These are phyloP conservation scores for Bradypus variegatus DNA, from an alignment of 2,797 vertebrate species.

Conservation along the genomic window DNA sequence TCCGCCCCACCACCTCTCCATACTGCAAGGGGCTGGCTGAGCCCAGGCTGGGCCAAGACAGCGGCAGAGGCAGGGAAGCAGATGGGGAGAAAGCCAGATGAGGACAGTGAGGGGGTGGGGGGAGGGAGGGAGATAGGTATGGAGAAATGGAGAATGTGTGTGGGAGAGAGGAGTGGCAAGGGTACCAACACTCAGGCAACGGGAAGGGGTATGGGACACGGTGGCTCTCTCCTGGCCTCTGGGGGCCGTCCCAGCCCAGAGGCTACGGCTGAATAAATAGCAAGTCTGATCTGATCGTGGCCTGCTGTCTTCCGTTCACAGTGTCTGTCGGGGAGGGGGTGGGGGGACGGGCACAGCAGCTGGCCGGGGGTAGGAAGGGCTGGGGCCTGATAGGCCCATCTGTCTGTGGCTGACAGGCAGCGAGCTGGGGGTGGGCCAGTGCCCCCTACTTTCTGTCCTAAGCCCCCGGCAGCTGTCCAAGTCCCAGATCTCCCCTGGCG, in stretches of 20 bases:
- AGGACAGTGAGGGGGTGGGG: neutral
- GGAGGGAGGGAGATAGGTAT: constrained; percentile 4
- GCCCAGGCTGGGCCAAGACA: constrained; percentile 38
- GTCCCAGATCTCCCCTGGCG: constrained; percentile 50
- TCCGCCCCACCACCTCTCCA: neutral
- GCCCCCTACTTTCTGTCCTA: constrained; percentile 54
- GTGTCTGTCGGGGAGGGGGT: constrained; percentile 55
- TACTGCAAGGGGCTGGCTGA: neutral
- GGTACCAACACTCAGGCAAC: neutral
- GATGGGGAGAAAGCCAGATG: neutral
- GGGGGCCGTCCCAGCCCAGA: constrained; percentile 52
- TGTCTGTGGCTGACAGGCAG: constrained; percentile 49
- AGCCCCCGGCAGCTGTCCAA: constrained; percentile 44
- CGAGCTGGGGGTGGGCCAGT: constrained; percentile 20
- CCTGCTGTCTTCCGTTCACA: constrained; percentile 64
- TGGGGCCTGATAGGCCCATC: neutral
- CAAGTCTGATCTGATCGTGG: constrained; percentile 46
- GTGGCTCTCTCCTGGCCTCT: constrained; percentile 56
- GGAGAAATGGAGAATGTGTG: constrained; percentile 46
- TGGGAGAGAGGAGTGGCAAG: constrained; percentile 19
- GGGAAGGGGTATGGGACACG: neutral
- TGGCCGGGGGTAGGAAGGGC: constrained; percentile 39
- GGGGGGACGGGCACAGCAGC: constrained; percentile 9
- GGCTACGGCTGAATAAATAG: constrained; percentile 64
- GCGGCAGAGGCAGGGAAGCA: neutral